phyloP scores from a whole-genome alignment of 2,797 vertebrate species.

The Sylvilagus floridanus region DNA sequence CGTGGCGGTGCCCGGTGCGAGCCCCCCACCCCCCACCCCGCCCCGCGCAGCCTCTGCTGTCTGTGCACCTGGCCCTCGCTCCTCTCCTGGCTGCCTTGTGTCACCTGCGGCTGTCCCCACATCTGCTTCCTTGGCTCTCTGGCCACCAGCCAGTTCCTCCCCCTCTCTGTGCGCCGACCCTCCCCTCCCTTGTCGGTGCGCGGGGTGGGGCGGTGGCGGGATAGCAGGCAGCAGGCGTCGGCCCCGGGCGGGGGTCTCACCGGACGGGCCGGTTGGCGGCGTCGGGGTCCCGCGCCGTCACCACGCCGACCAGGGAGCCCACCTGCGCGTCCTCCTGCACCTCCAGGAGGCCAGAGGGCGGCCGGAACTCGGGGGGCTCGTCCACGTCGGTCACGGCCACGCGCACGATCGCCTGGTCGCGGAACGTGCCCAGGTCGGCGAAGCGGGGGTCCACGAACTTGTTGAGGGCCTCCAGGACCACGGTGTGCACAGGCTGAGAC shows the following conservation, averaged over 20 bases:
- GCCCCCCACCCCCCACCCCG: no score
- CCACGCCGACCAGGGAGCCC: constrained; percentile 94
- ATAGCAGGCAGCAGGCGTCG: constrained; percentile 80
- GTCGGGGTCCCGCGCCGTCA: constrained; percentile 96
- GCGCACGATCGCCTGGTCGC: constrained; percentile 96
- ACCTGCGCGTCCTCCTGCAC: constrained; percentile 96
- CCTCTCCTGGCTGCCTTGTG: not conserved
- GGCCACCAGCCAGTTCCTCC: constrained; percentile 26
- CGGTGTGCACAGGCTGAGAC: constrained; percentile 94
- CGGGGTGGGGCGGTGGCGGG: constrained; percentile 20
- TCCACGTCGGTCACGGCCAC: constrained; percentile 95
- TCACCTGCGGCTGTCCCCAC: not conserved
- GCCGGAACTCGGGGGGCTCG: constrained; percentile 95
- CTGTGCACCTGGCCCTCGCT: not conserved
- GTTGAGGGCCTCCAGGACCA: constrained; percentile 97
- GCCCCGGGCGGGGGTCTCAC: constrained; percentile 87
- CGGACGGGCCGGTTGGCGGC: constrained; percentile 94
- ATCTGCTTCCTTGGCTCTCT: not conserved
- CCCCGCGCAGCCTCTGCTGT: not conserved
- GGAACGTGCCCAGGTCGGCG: constrained; percentile 94
- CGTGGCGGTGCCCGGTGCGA: no score
- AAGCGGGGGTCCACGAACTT: constrained; percentile 94
- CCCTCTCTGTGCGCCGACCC: fast-evolving
- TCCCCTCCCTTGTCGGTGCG: constrained; percentile 1
- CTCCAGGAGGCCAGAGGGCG: constrained; percentile 92